These are phyloP conservation scores for Streptopelia turtur DNA, from an alignment of 2,797 vertebrate genomes.

Conservation along the genomic window DNA sequence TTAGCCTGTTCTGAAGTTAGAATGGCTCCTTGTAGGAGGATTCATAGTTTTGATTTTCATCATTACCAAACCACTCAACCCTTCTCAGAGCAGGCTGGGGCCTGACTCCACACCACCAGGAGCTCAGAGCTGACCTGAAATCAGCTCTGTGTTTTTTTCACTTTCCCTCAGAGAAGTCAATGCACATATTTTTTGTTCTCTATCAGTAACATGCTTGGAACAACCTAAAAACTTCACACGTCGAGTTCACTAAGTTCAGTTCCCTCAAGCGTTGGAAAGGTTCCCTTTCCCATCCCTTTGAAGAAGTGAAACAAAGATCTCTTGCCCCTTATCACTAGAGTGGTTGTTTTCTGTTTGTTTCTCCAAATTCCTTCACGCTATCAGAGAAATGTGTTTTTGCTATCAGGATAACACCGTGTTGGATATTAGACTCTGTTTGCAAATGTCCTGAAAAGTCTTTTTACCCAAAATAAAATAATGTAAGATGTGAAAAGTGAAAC, in stretches of 20 bases:
- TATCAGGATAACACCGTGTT: not conserved
- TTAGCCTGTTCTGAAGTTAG: not conserved
- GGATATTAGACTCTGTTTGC: not conserved
- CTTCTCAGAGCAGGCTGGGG: not conserved
- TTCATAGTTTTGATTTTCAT: not conserved
- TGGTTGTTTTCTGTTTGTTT: not conserved
- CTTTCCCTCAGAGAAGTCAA: not conserved
- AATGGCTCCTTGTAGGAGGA: not conserved
- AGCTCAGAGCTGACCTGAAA: not conserved
- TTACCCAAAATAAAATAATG: not conserved
- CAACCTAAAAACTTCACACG: not conserved
- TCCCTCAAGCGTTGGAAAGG: not conserved
- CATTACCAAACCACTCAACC: not conserved
- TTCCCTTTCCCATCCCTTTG: not conserved
- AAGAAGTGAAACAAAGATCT: not conserved
- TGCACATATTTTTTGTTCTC: not conserved
- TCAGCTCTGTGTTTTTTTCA: not conserved
- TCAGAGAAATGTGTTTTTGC: not conserved
- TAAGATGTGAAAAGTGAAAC: not conserved
- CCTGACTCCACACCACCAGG: not conserved
- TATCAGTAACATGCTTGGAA: not conserved
- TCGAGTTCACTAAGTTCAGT: not conserved
- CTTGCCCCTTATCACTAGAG: not conserved
- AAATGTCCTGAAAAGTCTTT: not conserved
- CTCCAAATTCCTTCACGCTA: not conserved